phyloP scores from a whole-genome alignment of 2,888 invertebrate species.

The Diachrysia chrysitis region DNA sequence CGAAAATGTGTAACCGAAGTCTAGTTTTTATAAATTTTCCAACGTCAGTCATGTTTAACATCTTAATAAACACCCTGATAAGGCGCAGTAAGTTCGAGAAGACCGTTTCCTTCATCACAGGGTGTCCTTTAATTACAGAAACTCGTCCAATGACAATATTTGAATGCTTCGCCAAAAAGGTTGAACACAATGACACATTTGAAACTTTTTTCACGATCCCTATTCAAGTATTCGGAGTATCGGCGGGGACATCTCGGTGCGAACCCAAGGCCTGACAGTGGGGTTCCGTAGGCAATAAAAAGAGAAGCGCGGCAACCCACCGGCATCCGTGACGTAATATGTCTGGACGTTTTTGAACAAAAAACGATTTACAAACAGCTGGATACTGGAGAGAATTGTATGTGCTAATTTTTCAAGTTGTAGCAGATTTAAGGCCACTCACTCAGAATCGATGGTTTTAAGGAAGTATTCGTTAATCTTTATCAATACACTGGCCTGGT shows the following conservation, averaged over 20 bases:
- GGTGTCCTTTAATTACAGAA: conserved; percentile 55
- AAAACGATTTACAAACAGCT: conserved; percentile 66
- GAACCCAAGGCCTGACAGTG: conserved; percentile 79
- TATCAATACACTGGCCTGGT: not conserved
- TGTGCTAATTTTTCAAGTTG: conserved; percentile 58
- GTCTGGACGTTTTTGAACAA: conserved; percentile 75
- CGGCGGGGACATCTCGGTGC: conserved; percentile 71
- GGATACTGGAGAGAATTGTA: conserved; percentile 63
- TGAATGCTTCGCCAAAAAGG: conserved; percentile 58
- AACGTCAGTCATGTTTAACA: not conserved
- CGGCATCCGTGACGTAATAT: conserved; percentile 76
- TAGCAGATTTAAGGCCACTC: conserved; percentile 13
- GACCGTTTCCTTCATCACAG: conserved; percentile 46
- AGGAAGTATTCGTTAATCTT: conserved; percentile 5
- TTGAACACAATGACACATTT: conserved; percentile 66
- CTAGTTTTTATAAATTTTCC: not conserved
- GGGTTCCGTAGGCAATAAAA: conserved; percentile 77
- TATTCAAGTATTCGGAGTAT: conserved; percentile 74
- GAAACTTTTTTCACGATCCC: conserved; percentile 63
- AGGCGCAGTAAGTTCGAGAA: conserved; percentile 26
- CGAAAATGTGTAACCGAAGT: too few relatives aligned
- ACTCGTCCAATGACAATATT: conserved; percentile 54
- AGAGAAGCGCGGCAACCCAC: conserved; percentile 61
- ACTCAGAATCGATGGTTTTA: conserved; percentile 24
- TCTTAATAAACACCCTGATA: conserved; percentile 33